Evolutionary conservation across 2,888 invertebrate species (phyloP), one percentile per base, ranked within the genome.

Genomic region (Drosophila pseudotakahashii): DNA sequence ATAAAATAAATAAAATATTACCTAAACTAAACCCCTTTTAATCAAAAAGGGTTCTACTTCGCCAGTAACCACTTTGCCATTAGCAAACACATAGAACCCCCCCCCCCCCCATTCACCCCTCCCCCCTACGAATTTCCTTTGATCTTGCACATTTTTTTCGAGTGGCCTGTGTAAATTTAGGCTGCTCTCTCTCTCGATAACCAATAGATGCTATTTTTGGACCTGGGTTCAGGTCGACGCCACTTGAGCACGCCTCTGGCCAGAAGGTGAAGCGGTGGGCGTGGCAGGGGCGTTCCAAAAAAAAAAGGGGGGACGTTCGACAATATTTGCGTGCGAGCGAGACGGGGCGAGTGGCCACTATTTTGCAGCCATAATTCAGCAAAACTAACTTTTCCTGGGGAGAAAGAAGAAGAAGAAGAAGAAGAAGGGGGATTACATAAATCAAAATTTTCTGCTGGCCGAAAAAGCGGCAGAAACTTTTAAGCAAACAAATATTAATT

Each of bases 401-500:
- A n/a, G n/a, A n/a, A n/a, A 26, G 26, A 26, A 2, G 2, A 19
- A 19, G 3, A 26, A 26, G 26, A 26, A 26, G 23, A 9, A 47
- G 26, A 14, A 32, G 19, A 11, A 14, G n/a, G 50, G 34, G 58
- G 69, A 69, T 77, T 73, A 81, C 87, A 82, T 82, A 82, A 82
- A 82, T 82, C 81, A 86, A 83, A 74, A 81, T 73, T 74, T 76
- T 81, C 73, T 71, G 57, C 52, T 67, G 62, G 58, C 45, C 55
- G 58, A 76, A 78, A 82, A 59, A 59, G 53, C 66, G 63, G 26
- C 54, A 51, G 36, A 53, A 72, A 72, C 77, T 83, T 86, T 80
- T 81, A 71, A 73, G 80, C 87, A 84, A 83, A 86, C 82, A 83
- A 86, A 83, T 83, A 83, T 83, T 87, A 83, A 83, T 83, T 86